Evolutionary conservation across 2,113 vertebrate genomes (phyloP), one percentile per base, ranked within the genome.

Genomic region (Cisticola juncidis): DNA sequence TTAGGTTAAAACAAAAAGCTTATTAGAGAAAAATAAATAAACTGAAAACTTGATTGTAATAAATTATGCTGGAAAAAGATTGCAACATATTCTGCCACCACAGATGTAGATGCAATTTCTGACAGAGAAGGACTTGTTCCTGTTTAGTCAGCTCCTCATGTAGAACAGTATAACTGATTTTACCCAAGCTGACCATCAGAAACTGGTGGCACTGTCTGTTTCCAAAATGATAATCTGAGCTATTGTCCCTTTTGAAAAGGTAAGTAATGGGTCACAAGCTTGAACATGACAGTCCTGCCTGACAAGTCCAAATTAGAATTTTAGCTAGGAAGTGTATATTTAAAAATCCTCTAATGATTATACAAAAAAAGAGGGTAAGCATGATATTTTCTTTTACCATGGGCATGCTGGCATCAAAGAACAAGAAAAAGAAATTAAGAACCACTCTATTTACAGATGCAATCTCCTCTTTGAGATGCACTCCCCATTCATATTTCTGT

Each of bases 21-120:
- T 60, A 91, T 81, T 81, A 95, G 73, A 95, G 77, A 89, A 92
- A 91, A 94, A 92, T 81, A 95, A 93, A 93, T 61, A 89, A 79
- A 89, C 81, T 54, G 70, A 74, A 95, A 91, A 92, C 61, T 91
- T 69, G 57, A 89, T 92, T 96, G 77, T 89, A 94, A 87, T 94
- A 94, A 95, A 91, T 95, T 79, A 88, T 54, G 33, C 57, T 78
- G 71, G 68, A 92, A 81, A 85, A 93, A 72, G 65, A 89, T 64
- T 95, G 91, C 88, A 86, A 88, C 86, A 96, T 95, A 69, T 86
- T 86, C 72, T 8, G 4, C 92, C 88, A 86, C 69, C 64, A 91
- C 68, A 86, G 69, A 93, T 47, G 78, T 21, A 88, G 40, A 92
- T 56, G 62, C 31, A 71, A 61, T 79, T 88, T 87, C 40, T 96